Percentiles rank a stretch among this genome's conserved stretches.
Conservation (phyloP, 2,113 vertebrate species). For the Neodontobutis hainanensis region DNA sequence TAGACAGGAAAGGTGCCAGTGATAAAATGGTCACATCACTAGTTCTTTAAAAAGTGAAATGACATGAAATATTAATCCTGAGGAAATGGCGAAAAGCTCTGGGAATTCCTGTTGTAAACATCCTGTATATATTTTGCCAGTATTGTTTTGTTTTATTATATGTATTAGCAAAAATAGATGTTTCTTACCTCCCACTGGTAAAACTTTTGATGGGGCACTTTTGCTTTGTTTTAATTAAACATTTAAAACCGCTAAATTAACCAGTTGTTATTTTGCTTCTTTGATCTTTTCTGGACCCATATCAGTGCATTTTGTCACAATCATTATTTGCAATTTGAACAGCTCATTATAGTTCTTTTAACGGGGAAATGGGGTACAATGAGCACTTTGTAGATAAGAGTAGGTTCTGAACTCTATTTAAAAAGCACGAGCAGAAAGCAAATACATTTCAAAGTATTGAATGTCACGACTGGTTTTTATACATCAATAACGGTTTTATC, state of each 20-base stretch:
- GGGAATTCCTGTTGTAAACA: too few species aligned
- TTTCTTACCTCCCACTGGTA: constrained; percentile 18
- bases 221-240: constrained; percentile 55
- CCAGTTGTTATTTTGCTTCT: constrained; percentile 56
- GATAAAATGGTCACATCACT: constrained; percentile 38
- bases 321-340: constrained; percentile 67
- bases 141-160: too few species aligned
- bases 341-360: constrained; percentile 64
- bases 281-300: constrained; percentile 63
- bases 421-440: constrained; percentile 54
- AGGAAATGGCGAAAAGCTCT: too few species aligned
- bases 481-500: constrained; percentile 64
- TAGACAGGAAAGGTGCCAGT: constrained; percentile 42
- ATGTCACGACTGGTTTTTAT: constrained; percentile 61
- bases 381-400: constrained; percentile 73
- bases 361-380: constrained; percentile 66
- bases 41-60: constrained; percentile 16
- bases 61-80: constrained; percentile 6
- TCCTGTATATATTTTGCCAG: too few species aligned
- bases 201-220: constrained; percentile 61
- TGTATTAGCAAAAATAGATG: too few species aligned
- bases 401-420: constrained; percentile 55
- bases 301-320: constrained; percentile 61
- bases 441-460: constrained; percentile 59
- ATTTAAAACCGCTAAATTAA: constrained; percentile 58